phyloP scores from a whole-genome alignment of 2,888 invertebrate genomes.

The Mechanitis mazaeus region DNA sequence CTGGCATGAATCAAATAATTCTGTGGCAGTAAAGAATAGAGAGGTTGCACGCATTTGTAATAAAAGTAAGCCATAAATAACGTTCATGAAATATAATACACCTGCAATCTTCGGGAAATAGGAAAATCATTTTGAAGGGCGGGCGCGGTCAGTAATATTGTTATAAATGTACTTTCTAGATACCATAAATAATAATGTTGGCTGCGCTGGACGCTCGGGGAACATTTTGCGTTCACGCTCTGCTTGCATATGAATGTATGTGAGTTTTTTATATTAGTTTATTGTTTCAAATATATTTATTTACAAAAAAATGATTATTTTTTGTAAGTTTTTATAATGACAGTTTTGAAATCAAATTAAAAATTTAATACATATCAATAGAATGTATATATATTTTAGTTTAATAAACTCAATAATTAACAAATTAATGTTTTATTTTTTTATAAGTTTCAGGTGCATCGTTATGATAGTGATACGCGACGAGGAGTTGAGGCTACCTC shows the following conservation, averaged over 20 bases:
- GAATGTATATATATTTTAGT: no score
- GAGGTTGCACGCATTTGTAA: slow-evolving; percentile 76
- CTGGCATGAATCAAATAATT: slow-evolving; percentile 63
- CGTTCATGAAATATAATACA: slow-evolving; percentile 77
- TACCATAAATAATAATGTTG: slow-evolving; percentile 74
- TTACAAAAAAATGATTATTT: neutral
- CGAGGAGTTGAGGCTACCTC: slow-evolving; percentile 55
- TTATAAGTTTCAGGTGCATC: slow-evolving; percentile 36
- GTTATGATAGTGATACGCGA: slow-evolving; percentile 35
- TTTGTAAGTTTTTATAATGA: neutral
- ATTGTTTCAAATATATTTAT: neutral
- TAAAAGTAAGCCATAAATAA: slow-evolving; percentile 77
- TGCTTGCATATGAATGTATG: slow-evolving; percentile 27
- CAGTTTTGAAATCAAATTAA: no score
- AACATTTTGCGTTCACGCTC: slow-evolving; percentile 30
- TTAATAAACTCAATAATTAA: no score
- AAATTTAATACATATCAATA: no score
- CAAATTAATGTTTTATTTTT: no score
- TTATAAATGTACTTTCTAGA: slow-evolving; percentile 74
- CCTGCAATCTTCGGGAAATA: slow-evolving; percentile 76
- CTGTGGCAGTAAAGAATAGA: slow-evolving; percentile 71
- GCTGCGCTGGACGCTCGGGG: slow-evolving; percentile 43
- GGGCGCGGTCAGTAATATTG: slow-evolving; percentile 76
- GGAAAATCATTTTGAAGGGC: slow-evolving; percentile 75
- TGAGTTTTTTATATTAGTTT: slow-evolving; percentile 14